These are phyloP conservation scores for Lipotes vexillifer DNA, from an alignment of 2,113 vertebrate genomes.

Conservation along the genomic window DNA sequence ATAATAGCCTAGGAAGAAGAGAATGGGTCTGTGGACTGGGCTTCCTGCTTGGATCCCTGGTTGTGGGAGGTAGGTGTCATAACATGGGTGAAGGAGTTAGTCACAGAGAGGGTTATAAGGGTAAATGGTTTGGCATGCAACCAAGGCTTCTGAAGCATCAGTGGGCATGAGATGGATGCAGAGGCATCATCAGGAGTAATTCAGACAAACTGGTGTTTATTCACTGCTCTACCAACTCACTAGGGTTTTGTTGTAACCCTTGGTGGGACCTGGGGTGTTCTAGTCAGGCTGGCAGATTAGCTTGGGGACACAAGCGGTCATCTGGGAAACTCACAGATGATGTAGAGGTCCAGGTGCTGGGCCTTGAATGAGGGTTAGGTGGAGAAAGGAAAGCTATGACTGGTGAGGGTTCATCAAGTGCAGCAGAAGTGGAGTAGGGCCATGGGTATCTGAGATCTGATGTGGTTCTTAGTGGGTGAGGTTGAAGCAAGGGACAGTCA, in stretches of 20 bases:
- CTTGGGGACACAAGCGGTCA: background rate
- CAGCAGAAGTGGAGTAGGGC: background rate
- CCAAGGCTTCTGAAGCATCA: background rate
- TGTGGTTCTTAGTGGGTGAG: background rate
- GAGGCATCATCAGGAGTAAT: background rate
- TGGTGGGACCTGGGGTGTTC: background rate
- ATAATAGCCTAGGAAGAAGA: background rate
- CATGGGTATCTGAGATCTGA: background rate
- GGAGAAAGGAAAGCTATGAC: background rate
- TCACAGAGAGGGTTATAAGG: background rate
- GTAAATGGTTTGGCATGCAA: background rate
- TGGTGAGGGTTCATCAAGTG: no score
- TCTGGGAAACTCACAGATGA: background rate
- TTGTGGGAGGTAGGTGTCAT: background rate
- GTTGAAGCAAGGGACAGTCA: background rate
- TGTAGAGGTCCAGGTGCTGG: background rate
- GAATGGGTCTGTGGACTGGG: background rate
- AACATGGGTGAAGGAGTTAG: background rate
- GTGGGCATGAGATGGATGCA: background rate
- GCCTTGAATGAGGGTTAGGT: background rate
- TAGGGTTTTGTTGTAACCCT: background rate
- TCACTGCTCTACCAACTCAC: background rate
- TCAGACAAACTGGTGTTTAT: background rate
- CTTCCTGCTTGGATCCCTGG: background rate
- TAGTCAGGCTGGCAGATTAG: background rate